phyloP scores from a whole-genome alignment of 2,113 vertebrate species.

The Hippocampus mohnikei region DNA sequence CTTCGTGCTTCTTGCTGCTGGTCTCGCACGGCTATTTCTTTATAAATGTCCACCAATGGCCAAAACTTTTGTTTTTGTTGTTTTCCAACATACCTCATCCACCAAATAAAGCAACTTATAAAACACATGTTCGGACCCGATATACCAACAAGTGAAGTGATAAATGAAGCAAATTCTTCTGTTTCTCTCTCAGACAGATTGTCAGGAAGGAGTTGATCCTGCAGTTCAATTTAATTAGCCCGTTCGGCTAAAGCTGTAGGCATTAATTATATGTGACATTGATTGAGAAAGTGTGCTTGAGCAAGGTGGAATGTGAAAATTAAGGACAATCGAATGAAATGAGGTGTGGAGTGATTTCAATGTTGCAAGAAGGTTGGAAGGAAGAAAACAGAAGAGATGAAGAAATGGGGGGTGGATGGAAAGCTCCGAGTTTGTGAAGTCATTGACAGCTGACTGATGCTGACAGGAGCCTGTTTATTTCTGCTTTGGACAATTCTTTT shows the following conservation, averaged over 20 bases:
- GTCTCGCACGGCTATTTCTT: too few species aligned
- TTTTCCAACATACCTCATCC: background rate
- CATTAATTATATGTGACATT: slow-evolving; percentile 42
- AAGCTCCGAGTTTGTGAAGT: background rate
- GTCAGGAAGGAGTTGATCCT: slow-evolving; percentile 20
- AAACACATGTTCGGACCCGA: background rate
- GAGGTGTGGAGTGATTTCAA: background rate
- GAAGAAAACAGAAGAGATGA: background rate
- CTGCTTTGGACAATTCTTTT: background rate
- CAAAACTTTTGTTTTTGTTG: background rate
- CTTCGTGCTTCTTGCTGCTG: background rate
- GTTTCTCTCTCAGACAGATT: slow-evolving; percentile 23
- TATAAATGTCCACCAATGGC: background rate
- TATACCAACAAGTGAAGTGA: slow-evolving; percentile 4
- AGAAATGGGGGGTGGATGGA: too few species aligned
- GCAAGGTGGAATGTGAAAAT: background rate
- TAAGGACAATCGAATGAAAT: slow-evolving; percentile 2
- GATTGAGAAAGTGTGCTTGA: slow-evolving; percentile 29
- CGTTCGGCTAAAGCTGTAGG: slow-evolving; percentile 35
- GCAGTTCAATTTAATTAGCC: slow-evolving; percentile 36
- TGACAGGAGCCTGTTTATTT: background rate
- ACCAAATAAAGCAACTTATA: background rate
- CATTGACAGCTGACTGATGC: slow-evolving; percentile 7
- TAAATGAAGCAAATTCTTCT: slow-evolving; percentile 11
- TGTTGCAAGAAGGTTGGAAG: background rate